Conservation (phyloP, 1,140 invertebrate species). For the Antheraea pernyi region DNA sequence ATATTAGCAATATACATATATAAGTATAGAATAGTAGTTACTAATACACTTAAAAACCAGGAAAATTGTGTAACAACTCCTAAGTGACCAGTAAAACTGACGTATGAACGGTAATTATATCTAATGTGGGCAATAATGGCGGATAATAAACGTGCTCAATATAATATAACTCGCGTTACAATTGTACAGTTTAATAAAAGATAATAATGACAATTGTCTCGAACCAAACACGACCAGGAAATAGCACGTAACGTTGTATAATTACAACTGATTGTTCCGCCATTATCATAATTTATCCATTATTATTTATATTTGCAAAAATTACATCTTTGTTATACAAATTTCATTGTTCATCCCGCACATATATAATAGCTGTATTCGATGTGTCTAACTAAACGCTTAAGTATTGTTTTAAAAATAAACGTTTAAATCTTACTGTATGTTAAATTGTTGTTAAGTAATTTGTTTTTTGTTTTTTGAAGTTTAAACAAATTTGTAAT, state of each 20-base stretch:
- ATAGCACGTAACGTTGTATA: background rate
- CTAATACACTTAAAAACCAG: too few relatives aligned
- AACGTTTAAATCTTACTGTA: too few relatives aligned
- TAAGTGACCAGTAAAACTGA: background rate
- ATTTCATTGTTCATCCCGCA: too few relatives aligned
- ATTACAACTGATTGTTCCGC: background rate
- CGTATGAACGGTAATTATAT: background rate
- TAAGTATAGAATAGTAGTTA: too few relatives aligned
- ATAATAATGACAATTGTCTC: conserved; percentile 1
- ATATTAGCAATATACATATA: too few relatives aligned
- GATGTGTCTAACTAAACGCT: too few relatives aligned
- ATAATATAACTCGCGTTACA: background rate
- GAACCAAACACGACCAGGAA: background rate
- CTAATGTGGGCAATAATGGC: background rate
- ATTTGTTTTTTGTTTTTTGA: too few relatives aligned
- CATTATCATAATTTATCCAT: background rate
- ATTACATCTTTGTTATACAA: too few relatives aligned
- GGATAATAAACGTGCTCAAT: background rate
- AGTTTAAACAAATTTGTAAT: too few relatives aligned
- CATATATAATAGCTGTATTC: too few relatives aligned
- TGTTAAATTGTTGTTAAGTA: too few relatives aligned
- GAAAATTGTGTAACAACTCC: background rate
- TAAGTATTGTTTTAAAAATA: too few relatives aligned
- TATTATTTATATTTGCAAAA: background rate
- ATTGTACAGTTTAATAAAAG: background rate